Evolutionary conservation across 2,888 invertebrate genomes (phyloP), one percentile per base, ranked within the genome.

Genomic region (Catocala sponsa): DNA sequence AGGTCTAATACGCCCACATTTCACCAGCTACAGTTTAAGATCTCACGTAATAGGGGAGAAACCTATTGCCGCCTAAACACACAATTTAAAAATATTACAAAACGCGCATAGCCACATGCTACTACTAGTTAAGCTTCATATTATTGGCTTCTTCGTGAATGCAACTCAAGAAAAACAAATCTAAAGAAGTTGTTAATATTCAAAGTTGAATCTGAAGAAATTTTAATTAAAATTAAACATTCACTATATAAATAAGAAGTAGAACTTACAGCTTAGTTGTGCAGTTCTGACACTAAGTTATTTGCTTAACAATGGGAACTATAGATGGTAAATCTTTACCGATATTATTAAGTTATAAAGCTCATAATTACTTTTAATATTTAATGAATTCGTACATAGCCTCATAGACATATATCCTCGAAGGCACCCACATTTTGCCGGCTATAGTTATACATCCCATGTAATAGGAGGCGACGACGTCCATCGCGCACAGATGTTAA

Each of bases 221-320:
- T 78, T 80, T 83, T 82, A 83, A 84, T 84, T 81, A 83, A 84
- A 83, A 80, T 76, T 75, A 69, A 78, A 78, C 71, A 82, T 65
- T 72, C 35, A 51, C 68, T 70, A 75, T 72, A 79, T 80, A 82
- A 82, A 84, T 82, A 82, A 81, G 74, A 80, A 74, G 73, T 74
- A 25, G 55, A 76, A 79, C 59, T 82, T 77, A 75, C 67, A 51
- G 68, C 65, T 56, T 72, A 74, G 72, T 68, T 69, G 47, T 32
- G 13, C 55, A 51, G 41, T 75, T 79, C 68, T 63, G 73, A 72
- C 71, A 63, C 55, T 60, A 51, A 67, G 53, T 79, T 68, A 65
- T 70, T 55, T 60, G 63, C 60, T 69, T 74, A 58, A 73, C 12
- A 12, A 15, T 15, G 15, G 46, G 0, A 15, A 68, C 63, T 55